Evolutionary conservation across 2,113 vertebrate genomes (phyloP).

Genomic region (Tinamus guttatus): DNA sequence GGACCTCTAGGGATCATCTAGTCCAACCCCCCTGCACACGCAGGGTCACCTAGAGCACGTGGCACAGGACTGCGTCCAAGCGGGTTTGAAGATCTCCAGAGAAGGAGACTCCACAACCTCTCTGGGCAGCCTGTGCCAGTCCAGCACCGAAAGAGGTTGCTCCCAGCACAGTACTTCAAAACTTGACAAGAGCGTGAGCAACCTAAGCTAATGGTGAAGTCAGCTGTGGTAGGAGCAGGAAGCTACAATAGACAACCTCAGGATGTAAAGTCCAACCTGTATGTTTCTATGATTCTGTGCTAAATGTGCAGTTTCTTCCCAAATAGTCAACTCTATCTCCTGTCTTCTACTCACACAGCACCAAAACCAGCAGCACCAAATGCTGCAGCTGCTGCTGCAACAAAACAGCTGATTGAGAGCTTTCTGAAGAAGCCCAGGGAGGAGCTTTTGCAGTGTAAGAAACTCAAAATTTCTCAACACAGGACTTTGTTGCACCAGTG

Average conservation of each 20-base stretch:
- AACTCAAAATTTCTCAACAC: neutral
- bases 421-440: conserved; percentile 75
- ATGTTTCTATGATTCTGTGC: neutral
- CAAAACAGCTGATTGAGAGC: neutral
- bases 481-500: neutral
- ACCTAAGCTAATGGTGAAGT: neutral
- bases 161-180: neutral
- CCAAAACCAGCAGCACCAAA: neutral
- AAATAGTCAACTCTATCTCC: neutral
- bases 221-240: neutral
- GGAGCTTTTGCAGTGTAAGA: conserved; percentile 89
- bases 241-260: neutral
- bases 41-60: too few species aligned
- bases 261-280: neutral
- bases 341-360: neutral
- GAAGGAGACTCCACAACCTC: too few species aligned
- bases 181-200: neutral
- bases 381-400: accelerated
- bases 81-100: too few species aligned
- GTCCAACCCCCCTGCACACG: too few species aligned
- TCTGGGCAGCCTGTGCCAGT: too few species aligned
- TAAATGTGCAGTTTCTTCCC: neutral
- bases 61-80: too few species aligned
- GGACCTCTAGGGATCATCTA: too few species aligned
- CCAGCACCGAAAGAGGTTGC: neutral